Evolutionary conservation across 2,797 vertebrate species (phyloP).

Genomic region (Sebastes taczanowskii): DNA sequence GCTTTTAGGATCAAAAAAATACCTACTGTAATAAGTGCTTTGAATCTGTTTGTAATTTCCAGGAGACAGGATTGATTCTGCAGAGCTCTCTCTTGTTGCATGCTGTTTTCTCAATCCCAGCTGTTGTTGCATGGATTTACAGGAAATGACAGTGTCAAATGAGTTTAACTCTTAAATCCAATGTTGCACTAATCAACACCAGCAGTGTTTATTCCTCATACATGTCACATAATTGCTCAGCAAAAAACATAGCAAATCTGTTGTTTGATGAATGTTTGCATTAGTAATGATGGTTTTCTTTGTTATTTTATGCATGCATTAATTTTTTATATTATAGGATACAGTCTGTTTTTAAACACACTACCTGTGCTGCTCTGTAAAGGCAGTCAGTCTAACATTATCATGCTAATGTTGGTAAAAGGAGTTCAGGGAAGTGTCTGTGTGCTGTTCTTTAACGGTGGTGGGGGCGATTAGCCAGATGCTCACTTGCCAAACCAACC

Average conservation of each 20-base stretch:
- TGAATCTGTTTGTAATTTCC: background rate
- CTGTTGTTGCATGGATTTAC: slow-evolving; percentile 18
- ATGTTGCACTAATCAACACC: slow-evolving; percentile 12
- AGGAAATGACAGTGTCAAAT: background rate
- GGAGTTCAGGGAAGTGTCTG: background rate
- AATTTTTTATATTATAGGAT: background rate
- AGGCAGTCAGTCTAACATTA: background rate
- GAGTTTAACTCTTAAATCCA: slow-evolving; percentile 14
- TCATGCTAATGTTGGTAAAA: background rate
- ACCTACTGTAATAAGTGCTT: background rate
- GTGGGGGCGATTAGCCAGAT: background rate
- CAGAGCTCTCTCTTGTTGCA: background rate
- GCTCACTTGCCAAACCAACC: background rate
- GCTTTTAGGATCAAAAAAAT: slow-evolving; percentile 34
- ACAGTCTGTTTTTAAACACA: background rate
- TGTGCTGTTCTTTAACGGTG: background rate
- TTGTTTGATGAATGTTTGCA: background rate
- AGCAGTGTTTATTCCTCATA: background rate
- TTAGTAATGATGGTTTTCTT: background rate
- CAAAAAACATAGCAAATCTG: background rate
- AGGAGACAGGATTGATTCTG: background rate
- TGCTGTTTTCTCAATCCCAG: slow-evolving; percentile 5
- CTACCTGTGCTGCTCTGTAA: background rate
- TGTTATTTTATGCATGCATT: background rate
- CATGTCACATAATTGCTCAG: background rate